A percentile compares a stretch with the other conserved stretches of the same genome.
Evolutionary conservation across 2,888 invertebrate genomes (phyloP).

Genomic region (Agriopis aurantiaria): DNA sequence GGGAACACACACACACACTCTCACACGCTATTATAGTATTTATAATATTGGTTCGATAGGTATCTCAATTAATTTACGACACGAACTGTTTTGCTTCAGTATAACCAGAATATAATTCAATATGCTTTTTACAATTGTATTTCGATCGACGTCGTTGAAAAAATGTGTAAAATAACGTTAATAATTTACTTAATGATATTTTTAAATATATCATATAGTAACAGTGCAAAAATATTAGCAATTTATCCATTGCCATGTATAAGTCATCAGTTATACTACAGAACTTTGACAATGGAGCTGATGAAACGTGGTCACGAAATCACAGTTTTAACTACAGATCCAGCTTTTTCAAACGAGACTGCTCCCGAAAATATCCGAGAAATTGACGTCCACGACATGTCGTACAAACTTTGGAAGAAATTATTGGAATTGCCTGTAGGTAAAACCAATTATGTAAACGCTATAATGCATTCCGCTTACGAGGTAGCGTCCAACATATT

Average conservation of each 20-base stretch:
- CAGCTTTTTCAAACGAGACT: conserved; percentile 47
- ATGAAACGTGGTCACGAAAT: conserved; percentile 64
- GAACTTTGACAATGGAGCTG: not conserved
- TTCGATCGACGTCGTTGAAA: not conserved
- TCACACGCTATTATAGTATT: too few relatives aligned
- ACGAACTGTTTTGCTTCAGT: not conserved
- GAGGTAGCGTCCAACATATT: not conserved
- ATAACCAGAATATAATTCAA: not conserved
- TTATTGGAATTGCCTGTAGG: not conserved
- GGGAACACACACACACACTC: too few relatives aligned
- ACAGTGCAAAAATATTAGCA: conserved; percentile 7
- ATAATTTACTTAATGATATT: not conserved
- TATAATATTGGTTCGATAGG: not conserved
- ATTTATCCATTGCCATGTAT: not conserved
- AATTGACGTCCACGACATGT: conserved; percentile 32
- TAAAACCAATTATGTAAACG: not conserved
- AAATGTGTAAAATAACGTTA: not conserved
- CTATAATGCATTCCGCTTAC: not conserved
- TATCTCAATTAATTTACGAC: not conserved
- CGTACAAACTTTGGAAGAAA: not conserved
- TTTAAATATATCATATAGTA: not conserved
- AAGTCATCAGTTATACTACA: conserved; percentile 4
- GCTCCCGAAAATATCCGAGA: conserved; percentile 61
- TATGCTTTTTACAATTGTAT: not conserved
- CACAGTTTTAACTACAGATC: conserved; percentile 64